A percentile compares a stretch with the other conserved stretches of the same genome.
phyloP scores from a whole-genome alignment of 1,140 invertebrate genomes.

The Pogonus chalceus region DNA sequence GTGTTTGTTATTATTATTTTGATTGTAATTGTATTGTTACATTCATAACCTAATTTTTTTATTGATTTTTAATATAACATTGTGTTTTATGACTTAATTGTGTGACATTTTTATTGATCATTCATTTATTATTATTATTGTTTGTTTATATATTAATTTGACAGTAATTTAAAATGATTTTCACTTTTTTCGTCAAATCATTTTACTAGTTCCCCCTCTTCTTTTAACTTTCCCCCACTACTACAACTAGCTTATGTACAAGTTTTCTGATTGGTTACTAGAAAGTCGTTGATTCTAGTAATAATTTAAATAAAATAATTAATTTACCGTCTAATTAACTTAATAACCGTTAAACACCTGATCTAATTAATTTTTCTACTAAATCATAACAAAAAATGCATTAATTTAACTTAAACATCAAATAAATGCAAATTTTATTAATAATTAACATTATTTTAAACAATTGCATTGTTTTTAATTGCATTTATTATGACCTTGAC shows the following conservation, averaged over 20 bases:
- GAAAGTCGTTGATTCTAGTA: no score
- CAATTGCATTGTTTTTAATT: no score
- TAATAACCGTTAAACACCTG: no score
- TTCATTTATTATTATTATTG: constrained; percentile 19
- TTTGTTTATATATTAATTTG: background rate
- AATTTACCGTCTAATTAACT: no score
- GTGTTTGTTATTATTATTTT: constrained; percentile 9
- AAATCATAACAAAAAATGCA: no score
- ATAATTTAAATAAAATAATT: no score
- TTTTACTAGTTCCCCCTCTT: background rate
- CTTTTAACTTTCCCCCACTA: constrained; percentile 4
- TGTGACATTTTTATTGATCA: constrained; percentile 15
- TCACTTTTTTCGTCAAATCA: background rate
- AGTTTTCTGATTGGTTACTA: no score
- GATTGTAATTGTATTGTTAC: background rate
- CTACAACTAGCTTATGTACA: constrained; percentile 1
- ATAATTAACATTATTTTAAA: no score
- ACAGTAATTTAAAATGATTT: background rate
- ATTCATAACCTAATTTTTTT: constrained; percentile 34
- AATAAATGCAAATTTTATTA: no score
- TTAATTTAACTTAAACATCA: no score
- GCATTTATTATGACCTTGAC: no score
- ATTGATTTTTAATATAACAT: constrained; percentile 27
- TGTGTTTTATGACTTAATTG: background rate
- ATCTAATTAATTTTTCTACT: no score